Evolutionary conservation across 2,888 invertebrate genomes (phyloP).

Genomic region (Acronicta leporina): DNA sequence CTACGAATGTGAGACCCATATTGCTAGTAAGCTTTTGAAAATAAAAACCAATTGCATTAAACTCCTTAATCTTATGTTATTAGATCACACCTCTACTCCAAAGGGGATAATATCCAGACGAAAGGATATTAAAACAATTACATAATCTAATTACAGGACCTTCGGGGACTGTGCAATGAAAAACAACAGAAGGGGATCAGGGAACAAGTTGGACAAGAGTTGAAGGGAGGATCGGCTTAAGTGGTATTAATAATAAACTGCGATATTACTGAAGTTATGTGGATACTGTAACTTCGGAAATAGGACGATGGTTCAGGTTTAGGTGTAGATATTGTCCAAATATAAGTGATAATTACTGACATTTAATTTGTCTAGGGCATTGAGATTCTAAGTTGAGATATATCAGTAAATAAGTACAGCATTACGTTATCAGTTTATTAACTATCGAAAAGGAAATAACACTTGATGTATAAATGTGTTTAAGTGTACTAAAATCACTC

Average conservation of each 20-base stretch:
- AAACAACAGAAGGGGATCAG: constrained; percentile 60
- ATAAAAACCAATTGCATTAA: too few relatives aligned
- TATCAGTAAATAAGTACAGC: too few relatives aligned
- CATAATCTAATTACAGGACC: constrained; percentile 66
- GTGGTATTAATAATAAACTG: constrained; percentile 38
- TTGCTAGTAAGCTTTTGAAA: too few relatives aligned
- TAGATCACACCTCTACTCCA: not conserved
- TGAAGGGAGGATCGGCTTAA: constrained; percentile 25
- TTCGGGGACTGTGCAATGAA: constrained; percentile 48
- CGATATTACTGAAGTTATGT: constrained; percentile 31
- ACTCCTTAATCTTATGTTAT: not conserved
- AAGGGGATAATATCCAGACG: constrained; percentile 39
- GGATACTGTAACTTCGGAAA: constrained; percentile 18
- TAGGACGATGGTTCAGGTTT: constrained; percentile 3
- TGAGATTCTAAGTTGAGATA: too few relatives aligned
- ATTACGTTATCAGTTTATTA: too few relatives aligned
- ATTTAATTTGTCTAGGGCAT: too few relatives aligned
- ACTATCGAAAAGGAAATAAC: too few relatives aligned
- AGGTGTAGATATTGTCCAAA: constrained; percentile 8
- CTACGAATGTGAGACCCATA: too few relatives aligned
- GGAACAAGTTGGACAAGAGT: constrained; percentile 41
- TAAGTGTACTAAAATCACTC: not conserved
- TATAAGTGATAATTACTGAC: not conserved
- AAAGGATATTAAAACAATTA: constrained; percentile 64
- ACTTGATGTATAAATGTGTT: too few relatives aligned